Base-by-base conservation (phyloP, 2,113 vertebrate genomes). In the Calidris pygmaea region DNA sequence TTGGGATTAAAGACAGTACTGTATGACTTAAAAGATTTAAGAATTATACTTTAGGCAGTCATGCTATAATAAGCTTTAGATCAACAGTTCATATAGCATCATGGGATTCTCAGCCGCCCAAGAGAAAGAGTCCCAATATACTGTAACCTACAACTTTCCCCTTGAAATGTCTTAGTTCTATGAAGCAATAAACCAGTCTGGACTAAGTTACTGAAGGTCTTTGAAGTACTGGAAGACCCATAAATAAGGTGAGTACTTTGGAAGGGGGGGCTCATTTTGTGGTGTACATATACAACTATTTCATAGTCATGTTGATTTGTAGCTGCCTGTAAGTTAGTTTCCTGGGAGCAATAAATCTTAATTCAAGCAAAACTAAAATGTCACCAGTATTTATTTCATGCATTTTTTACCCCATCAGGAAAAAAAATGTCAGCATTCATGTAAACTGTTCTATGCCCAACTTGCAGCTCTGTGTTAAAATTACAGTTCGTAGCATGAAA, bases 231-330 rank as follows among this genome's bases (percentile, higher is more conserved):
- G 96, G 97, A 98, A 98, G 97, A 98, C 97, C 98, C 98, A 98
- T 99, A 99, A 99, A 99, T 99, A 99, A 99, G 98, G 98, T 97
- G 97, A 98, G 98, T 98, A 98, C 98, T 98, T 99, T 98, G 98
- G 98, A 98, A 98, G 98, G 97, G 98, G 98, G 98, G 97, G 96
- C 96, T 96, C 73, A 92, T 98, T 98, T 97, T 97, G 98, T 97
- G 97, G 97, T 98, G 94, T 98, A 98, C 96, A 93, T 97, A 96
- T 95, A 97, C 98, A 98, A 98, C 98, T 98, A 98, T 98, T 98
- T 99, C 98, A 98, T 97, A 98, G 98, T 98, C 98, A 97, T 76
- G 19, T 96, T 99, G 99, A 99, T 99, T 99, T 99, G 98, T 98
- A 96, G 98, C 96, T 94, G 96, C 98, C 97, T 98, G 98, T 98